Evolutionary conservation across 2,888 invertebrate species (phyloP).

Genomic region (Phyllotreta cruciferae): DNA sequence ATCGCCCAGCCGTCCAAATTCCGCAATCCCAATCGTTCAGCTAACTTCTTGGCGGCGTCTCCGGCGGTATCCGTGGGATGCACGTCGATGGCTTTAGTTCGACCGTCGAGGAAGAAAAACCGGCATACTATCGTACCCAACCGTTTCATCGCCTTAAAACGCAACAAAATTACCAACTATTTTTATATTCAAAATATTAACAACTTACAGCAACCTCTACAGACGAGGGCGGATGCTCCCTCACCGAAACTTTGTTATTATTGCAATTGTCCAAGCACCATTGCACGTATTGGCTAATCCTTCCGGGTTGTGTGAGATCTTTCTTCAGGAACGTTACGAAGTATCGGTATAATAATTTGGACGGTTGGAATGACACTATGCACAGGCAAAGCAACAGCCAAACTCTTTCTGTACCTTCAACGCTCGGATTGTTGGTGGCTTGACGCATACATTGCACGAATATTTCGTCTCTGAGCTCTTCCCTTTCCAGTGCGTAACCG

Average conservation of each 20-base stretch:
- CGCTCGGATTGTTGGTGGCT: conserved; percentile 86
- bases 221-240: conserved; percentile 87
- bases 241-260: conserved; percentile 80
- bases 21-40: conserved; percentile 84
- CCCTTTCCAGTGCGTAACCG: conserved; percentile 86
- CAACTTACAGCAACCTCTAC: conserved; percentile 89
- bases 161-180: conserved; percentile 1
- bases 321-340: conserved; percentile 78
- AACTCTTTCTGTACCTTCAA: conserved; percentile 82
- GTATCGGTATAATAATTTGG: conserved; percentile 82
- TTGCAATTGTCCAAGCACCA: conserved; percentile 95
- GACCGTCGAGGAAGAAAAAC: conserved; percentile 93
- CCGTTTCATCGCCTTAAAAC: conserved; percentile 80
- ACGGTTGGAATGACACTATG: conserved; percentile 91
- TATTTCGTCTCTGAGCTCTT: conserved; percentile 91
- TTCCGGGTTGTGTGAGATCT: conserved; percentile 72
- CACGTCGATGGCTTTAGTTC: conserved; percentile 94
- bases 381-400: conserved; percentile 90
- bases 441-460: conserved; percentile 88
- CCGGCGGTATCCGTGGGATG: conserved; percentile 94
- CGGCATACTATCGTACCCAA: conserved; percentile 91
- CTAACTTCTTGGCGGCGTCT: conserved; percentile 87
- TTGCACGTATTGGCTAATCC: conserved; percentile 84
- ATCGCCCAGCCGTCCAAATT: conserved; percentile 94
- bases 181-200: neutral